Percentiles rank a stretch among this genome's conserved stretches.
phyloP scores from a whole-genome alignment of 2,113 vertebrate species.

The Chaenogobius annularis region DNA sequence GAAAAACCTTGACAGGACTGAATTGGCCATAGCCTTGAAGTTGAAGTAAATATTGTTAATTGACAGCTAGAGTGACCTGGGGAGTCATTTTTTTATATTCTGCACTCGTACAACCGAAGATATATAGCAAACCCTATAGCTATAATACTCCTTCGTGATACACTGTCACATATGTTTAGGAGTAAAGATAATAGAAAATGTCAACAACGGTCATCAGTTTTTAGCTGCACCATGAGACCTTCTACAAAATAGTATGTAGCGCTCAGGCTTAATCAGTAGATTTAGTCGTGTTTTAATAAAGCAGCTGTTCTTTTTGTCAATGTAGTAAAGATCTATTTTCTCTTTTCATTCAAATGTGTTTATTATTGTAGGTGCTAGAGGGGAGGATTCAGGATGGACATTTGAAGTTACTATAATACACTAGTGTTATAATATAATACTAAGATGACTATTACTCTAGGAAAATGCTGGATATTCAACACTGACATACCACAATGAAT shows the following conservation, averaged over 20 bases:
- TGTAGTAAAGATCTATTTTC: not conserved
- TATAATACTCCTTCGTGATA: not conserved
- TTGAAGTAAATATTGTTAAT: constrained; percentile 2
- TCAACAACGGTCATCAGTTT: not conserved
- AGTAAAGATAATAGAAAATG: not conserved
- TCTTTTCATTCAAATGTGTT: not conserved
- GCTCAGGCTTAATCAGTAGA: too few species aligned
- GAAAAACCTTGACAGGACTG: not conserved
- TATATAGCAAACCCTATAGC: not conserved
- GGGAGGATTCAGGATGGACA: too few species aligned
- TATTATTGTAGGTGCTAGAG: not conserved
- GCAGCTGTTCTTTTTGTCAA: not conserved
- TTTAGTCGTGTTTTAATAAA: not conserved
- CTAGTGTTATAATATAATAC: too few species aligned
- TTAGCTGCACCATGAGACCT: not conserved
- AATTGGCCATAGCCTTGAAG: not conserved
- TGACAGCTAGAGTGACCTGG: not conserved
- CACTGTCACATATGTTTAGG: not conserved
- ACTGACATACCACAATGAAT: too few species aligned
- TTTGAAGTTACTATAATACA: too few species aligned
- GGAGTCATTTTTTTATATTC: not conserved
- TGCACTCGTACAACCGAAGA: not conserved
- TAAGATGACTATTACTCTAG: too few species aligned
- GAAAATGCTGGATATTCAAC: too few species aligned
- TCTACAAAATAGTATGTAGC: not conserved